phyloP scores from a whole-genome alignment of 1,140 invertebrate species.

The Apis florea region DNA sequence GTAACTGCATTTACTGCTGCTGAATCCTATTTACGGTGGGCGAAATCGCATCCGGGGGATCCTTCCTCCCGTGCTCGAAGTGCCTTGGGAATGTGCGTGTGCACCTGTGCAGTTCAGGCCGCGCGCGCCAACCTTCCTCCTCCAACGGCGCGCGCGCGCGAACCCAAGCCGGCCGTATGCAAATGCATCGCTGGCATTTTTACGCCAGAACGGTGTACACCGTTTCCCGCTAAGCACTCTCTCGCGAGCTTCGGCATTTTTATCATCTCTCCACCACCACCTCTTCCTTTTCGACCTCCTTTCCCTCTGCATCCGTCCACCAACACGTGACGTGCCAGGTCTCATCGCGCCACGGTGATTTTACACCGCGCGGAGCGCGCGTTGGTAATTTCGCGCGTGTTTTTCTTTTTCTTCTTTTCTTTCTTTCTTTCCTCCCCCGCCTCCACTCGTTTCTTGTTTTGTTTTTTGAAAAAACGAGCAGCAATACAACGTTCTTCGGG shows the following conservation, averaged over 20 bases:
- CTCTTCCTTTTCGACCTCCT: constrained; percentile 5
- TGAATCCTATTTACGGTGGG: constrained; percentile 65
- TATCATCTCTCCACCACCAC: constrained; percentile 6
- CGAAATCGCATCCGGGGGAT: constrained; percentile 61
- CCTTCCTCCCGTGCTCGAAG: constrained; percentile 51
- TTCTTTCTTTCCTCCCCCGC: too few species aligned
- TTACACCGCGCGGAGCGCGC: background rate
- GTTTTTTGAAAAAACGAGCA: too few species aligned
- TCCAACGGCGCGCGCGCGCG: background rate
- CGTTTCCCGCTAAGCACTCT: constrained; percentile 16
- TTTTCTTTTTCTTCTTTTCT: too few species aligned
- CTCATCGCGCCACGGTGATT: background rate
- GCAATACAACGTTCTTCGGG: too few species aligned
- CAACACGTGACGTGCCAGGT: too few species aligned
- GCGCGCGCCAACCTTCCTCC: background rate
- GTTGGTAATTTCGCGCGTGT: background rate
- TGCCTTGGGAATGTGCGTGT: constrained; percentile 65
- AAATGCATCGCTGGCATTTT: constrained; percentile 62
- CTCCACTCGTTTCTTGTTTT: too few species aligned
- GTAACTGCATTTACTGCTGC: constrained; percentile 64
- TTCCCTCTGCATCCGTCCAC: background rate
- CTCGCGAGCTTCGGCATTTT: constrained; percentile 44
- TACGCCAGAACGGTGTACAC: constrained; percentile 53
- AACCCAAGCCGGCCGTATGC: constrained; percentile 30
- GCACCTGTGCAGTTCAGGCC: background rate